Evolutionary conservation across 2,113 vertebrate genomes (phyloP), one percentile per base, ranked within the genome.

Genomic region (Trematomus loennbergii): DNA sequence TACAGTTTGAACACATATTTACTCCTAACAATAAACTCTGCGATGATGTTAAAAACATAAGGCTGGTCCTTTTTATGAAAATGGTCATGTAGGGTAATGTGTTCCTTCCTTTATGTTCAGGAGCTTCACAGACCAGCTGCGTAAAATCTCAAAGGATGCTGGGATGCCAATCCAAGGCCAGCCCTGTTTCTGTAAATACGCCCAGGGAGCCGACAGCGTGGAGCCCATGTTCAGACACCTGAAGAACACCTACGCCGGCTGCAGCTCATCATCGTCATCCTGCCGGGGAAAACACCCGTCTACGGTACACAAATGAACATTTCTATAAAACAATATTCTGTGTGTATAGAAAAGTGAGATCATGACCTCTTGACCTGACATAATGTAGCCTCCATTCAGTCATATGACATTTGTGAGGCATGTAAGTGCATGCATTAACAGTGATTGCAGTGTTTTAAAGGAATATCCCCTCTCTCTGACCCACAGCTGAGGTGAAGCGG

Each of bases 211-310:
- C 0, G 97, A 99, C 94, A 99, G 97, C 0, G 97, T 99, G 93
- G 97, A 99, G 93, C 97, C 97, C 82, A 99, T 99, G 97, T 99
- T 99, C 90, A 90, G 97, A 40, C 97, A 99, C 94, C 95, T 99
- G 86, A 99, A 99, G 94, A 98, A 98, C 92, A 97, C 97, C 11
- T 99, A 99, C n/a, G 96, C 96, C 0, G 97, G 17, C 95, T 99
- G 3, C 97, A 99, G 91, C 98, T 99, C 91, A 98, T 99, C 91
- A 98, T 99, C 0, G 97, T 99, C 46, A 98, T 99, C 90, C 94
- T 99, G 89, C 98, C 98, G 0, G 98, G 97, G 33, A 99, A 99
- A 76, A 99, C 98, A 0, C 98, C 98, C 0, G 98, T 99, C 45
- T 99, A 99, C 0, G 98, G 98, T 99, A 94, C 90, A 82, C 16